Percentiles rank a stretch among this genome's conserved stretches.
These are phyloP conservation scores for Nephrotoma appendiculata DNA, from an alignment of 2,888 invertebrate genomes.

Conservation along the genomic window DNA sequence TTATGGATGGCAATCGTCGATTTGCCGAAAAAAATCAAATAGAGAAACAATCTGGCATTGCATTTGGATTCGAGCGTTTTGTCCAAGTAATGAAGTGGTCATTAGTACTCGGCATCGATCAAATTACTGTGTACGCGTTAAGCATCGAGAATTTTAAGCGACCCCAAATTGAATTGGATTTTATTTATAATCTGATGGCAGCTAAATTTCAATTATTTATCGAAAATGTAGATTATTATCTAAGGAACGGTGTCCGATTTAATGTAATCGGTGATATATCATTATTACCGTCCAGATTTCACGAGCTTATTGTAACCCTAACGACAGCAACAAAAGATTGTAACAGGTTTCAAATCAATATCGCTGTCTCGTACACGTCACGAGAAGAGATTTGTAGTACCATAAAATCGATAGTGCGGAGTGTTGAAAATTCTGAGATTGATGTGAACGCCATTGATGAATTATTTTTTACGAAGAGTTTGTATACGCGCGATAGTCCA, in stretches of 20 bases:
- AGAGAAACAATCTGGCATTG: slow-evolving; percentile 66
- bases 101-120: slow-evolving; percentile 72
- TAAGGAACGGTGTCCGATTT: slow-evolving; percentile 70
- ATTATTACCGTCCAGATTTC: slow-evolving; percentile 49
- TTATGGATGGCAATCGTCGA: slow-evolving; percentile 97
- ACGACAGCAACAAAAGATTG: background rate
- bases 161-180: slow-evolving; percentile 74
- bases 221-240: slow-evolving; percentile 66
- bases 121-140: slow-evolving; percentile 97
- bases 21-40: slow-evolving; percentile 72
- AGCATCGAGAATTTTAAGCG: slow-evolving; percentile 98
- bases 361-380: slow-evolving; percentile 75
- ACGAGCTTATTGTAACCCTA: background rate
- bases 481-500: slow-evolving; percentile 60
- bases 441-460: slow-evolving; percentile 64
- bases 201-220: slow-evolving; percentile 72
- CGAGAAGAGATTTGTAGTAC: slow-evolving; percentile 72
- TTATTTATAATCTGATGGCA: slow-evolving; percentile 71
- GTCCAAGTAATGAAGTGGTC: slow-evolving; percentile 73
- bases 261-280: slow-evolving; percentile 74
- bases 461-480: slow-evolving; percentile 55
- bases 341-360: slow-evolving; percentile 56
- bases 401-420: slow-evolving; percentile 50
- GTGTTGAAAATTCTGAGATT: slow-evolving; percentile 52
- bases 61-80: slow-evolving; percentile 66